Evolutionary conservation across 2,113 vertebrate species (phyloP), one percentile per base, ranked within the genome.

Genomic region (Odocoileus hemionus): DNA sequence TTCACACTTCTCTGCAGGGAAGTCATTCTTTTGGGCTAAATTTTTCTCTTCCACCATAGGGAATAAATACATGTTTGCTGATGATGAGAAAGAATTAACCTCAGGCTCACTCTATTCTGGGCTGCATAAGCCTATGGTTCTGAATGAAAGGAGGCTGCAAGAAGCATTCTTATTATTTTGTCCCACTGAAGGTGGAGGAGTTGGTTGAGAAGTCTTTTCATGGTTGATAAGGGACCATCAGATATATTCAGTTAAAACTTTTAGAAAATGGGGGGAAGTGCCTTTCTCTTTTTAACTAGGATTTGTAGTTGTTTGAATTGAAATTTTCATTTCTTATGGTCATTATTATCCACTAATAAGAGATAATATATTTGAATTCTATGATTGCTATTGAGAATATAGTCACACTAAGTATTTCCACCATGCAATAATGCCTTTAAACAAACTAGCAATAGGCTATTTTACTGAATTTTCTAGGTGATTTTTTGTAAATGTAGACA

Each of bases 31-130:
- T 89, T 17, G 36, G 36, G 80, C 90, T 93, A 87, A 47, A 23
- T 19, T 84, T 64, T 92, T 80, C 54, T 58, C 39, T 95, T 86
- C 21, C 55, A 47, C 7, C 30, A 1, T 86, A 87, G 45, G 23
- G 19, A 92, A 79, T 95, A 89, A 96, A 92, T 87, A 88, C 4
- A 54, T 78, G 23, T 93, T 91, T 93, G 30, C 57, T 80, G 57
- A 3, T 89, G n/a, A 94, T n/a, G 57, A 93, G 39, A 89, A 78
- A 91, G 39, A 92, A 94, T 93, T 95, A 89, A 94, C 50, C 52
- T 95, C 45, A 95, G 74, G 47, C 54, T 80, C 23, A 16, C n/a
- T 95, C 33, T 61, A 7, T 89, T 92, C 55, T 16, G 39, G 47
- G 60, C 43, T 60, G 47, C 33, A 50, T 3, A 83, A 67, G 39